A percentile compares a stretch with the other conserved stretches of the same genome.
phyloP scores from a whole-genome alignment of 2,888 invertebrate genomes.

The Thumatha senex region DNA sequence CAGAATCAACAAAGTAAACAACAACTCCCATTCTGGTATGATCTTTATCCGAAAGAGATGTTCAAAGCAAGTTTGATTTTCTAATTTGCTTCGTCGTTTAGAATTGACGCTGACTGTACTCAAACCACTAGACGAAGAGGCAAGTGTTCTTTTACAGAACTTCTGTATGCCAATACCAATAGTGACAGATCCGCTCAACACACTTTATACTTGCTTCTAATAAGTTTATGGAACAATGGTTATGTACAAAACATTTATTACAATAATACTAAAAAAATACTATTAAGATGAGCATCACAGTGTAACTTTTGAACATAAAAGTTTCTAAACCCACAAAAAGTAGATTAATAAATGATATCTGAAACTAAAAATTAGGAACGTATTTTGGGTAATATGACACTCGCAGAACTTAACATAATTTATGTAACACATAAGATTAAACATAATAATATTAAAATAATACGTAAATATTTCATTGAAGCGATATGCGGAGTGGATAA shows the following conservation, averaged over 20 bases:
- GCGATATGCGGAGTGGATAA: neutral
- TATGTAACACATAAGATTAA: neutral
- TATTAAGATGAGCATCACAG: constrained; percentile 31
- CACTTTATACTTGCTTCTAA: too few relatives aligned
- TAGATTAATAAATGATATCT: constrained; percentile 22
- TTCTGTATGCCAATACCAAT: too few relatives aligned
- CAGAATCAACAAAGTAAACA: too few relatives aligned
- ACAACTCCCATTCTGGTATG: too few relatives aligned
- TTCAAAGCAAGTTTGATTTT: too few relatives aligned
- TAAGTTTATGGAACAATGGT: too few relatives aligned
- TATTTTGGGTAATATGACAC: neutral
- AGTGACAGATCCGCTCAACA: too few relatives aligned
- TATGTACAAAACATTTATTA: constrained; percentile 1
- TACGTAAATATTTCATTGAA: constrained; percentile 2
- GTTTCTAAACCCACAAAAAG: constrained; percentile 12
- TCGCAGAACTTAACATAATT: constrained; percentile 5
- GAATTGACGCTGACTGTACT: too few relatives aligned
- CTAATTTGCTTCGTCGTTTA: too few relatives aligned
- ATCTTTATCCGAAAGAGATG: too few relatives aligned
- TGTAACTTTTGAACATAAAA: constrained; percentile 18
- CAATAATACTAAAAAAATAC: constrained; percentile 17
- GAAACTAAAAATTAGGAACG: neutral
- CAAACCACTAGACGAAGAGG: too few relatives aligned
- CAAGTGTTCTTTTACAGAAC: too few relatives aligned
- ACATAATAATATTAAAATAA: neutral